Percentiles rank a stretch among this genome's conserved stretches.
phyloP scores from a whole-genome alignment of 2,113 vertebrate genomes.

The Xenopus borealis region DNA sequence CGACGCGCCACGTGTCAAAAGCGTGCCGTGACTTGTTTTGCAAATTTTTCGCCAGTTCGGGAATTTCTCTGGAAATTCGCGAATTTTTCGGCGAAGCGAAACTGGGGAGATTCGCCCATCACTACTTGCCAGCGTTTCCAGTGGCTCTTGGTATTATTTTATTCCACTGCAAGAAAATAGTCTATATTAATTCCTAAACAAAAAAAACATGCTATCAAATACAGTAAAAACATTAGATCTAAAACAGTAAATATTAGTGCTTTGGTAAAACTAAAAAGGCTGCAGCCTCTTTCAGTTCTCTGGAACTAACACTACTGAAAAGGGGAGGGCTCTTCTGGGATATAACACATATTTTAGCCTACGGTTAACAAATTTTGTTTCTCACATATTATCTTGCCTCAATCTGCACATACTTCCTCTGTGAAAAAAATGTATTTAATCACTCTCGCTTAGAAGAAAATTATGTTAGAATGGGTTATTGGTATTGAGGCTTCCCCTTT shows the following conservation, averaged over 20 bases:
- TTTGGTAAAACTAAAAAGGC: background rate
- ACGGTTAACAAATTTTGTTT: slow-evolving; percentile 35
- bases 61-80: no score
- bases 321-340: slow-evolving; percentile 16
- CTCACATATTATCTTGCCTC: slow-evolving; percentile 37
- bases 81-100: no score
- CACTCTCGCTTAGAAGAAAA: slow-evolving; percentile 11
- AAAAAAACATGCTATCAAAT: background rate
- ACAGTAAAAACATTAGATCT: background rate
- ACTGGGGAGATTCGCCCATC: no score
- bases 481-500: background rate
- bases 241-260: background rate
- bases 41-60: no score
- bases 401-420: slow-evolving; percentile 40
- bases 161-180: background rate
- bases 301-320: background rate
- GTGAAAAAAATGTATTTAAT: background rate
- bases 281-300: background rate
- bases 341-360: slow-evolving; percentile 20
- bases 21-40: no score
- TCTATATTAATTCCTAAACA: background rate
- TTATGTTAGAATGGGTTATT: slow-evolving; percentile 2
- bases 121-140: no score
- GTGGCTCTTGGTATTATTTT: no score
- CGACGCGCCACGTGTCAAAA: no score